phyloP scores from a whole-genome alignment of 2,797 vertebrate species.

The Enteromius viviparus region DNA sequence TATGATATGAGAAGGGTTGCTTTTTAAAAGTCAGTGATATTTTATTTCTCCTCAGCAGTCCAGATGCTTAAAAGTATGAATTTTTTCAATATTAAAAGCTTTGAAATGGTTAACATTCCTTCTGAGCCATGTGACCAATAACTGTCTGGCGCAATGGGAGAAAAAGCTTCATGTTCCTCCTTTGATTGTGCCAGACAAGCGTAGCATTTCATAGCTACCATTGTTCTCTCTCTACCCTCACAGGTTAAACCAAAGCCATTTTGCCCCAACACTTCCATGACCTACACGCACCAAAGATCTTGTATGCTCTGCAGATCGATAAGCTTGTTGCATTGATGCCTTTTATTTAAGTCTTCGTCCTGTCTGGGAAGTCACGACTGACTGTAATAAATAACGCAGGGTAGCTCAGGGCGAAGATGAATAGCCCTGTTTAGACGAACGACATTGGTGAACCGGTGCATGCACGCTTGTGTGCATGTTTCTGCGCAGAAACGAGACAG shows the following conservation, averaged over 20 bases:
- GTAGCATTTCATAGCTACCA: background rate
- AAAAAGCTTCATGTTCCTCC: background rate
- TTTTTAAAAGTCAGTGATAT: background rate
- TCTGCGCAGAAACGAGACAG: conserved; percentile 9
- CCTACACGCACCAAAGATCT: conserved; percentile 1
- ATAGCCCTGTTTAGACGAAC: background rate
- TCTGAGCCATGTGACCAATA: background rate
- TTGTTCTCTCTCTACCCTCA: conserved; percentile 1
- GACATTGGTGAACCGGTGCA: background rate
- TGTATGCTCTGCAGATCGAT: background rate
- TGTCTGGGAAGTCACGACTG: conserved; percentile 7
- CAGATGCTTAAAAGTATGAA: background rate
- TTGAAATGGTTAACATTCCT: background rate
- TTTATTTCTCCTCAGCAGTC: background rate
- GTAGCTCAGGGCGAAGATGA: background rate
- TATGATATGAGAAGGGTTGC: background rate
- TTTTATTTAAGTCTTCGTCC: background rate
- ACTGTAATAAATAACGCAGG: conserved; percentile 1
- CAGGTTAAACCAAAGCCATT: background rate
- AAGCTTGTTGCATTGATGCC: background rate
- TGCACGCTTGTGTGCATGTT: background rate
- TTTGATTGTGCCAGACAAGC: conserved; percentile 14
- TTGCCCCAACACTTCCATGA: background rate
- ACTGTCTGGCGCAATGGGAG: background rate
- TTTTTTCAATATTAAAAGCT: background rate